Evolutionary conservation across 2,888 invertebrate species (phyloP).

Genomic region (Urechis unicinctus): DNA sequence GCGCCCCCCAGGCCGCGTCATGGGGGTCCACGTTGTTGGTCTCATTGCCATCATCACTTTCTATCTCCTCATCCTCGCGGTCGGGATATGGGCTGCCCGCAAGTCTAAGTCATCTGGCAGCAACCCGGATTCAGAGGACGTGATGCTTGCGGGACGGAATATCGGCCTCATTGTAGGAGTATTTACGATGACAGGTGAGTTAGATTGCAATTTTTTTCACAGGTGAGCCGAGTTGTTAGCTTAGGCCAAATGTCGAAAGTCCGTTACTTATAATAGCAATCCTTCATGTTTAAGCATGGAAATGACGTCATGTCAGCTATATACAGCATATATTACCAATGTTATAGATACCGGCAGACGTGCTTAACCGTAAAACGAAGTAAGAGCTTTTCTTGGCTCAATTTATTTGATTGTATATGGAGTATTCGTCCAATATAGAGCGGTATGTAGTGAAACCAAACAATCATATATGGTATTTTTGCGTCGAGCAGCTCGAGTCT

Average conservation of each 20-base stretch:
- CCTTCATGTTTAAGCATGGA: not conserved
- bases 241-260: too few relatives aligned
- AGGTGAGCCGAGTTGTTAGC: too few relatives aligned
- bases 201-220: not conserved
- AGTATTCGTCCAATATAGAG: too few relatives aligned
- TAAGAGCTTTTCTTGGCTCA: too few relatives aligned
- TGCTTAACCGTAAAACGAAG: too few relatives aligned
- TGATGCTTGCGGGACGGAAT: constrained; percentile 96
- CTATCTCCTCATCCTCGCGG: constrained; percentile 87
- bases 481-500: too few relatives aligned
- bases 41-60: constrained; percentile 91
- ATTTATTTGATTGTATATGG: too few relatives aligned
- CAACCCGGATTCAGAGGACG: constrained; percentile 69
- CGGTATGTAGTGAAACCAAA: too few relatives aligned
- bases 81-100: constrained; percentile 95
- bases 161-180: constrained; percentile 93
- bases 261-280: not conserved
- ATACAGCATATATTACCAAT: too few relatives aligned
- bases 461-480: too few relatives aligned
- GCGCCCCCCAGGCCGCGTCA: constrained; percentile 16
- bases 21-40: constrained; percentile 67
- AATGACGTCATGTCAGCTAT: too few relatives aligned
- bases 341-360: too few relatives aligned
- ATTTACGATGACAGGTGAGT: constrained; percentile 94
- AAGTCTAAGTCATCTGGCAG: constrained; percentile 63